Evolutionary conservation across 2,113 vertebrate species (phyloP), one percentile per base, ranked within the genome.

Genomic region (Columba janthina): DNA sequence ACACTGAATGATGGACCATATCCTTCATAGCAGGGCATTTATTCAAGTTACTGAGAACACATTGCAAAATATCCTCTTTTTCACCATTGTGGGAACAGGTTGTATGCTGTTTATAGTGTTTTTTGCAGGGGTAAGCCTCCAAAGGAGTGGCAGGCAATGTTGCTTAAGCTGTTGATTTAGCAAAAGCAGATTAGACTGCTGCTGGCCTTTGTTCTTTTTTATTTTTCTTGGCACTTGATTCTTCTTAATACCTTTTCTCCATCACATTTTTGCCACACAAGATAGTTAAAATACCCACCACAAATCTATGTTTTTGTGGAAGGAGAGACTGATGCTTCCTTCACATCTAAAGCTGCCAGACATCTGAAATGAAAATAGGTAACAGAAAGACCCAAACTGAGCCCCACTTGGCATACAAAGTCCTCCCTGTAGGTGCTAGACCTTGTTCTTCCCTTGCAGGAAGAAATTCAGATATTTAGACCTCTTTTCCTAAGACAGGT

Each of bases 111-210:
- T 81, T 28, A 4, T 14, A 38, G 73, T 9, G 3, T 38, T 29
- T 79, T 69, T 76, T 66, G 71, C 71, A 90, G 54, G 6, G 11
- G 13, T 69, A 17, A 40, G 36, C 29, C 69, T 76, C 66, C 29
- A 53, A 75, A 88, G 38, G 60, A 72, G 21, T 7, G 32, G 54
- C 32, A 81, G 50, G 25, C 26, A 1, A 0, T 18, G 26, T n/a
- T 87, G 56, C 69, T 80, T 66, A 92, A 89, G 65, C 71, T 51
- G 56, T 60, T 91, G 42, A 60, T 87, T 85, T 85, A 93, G n/a
- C 29, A 38, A 81, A 77, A 93, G 29, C 20, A 91, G 60, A 86
- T 28, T 71, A 57, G 81, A 75, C 48, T 74, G 53, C 56, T 81
- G 20, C 70, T 87, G 57, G 65, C 61, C 65, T 89, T 60, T 67